Evolutionary conservation across 2,797 vertebrate species (phyloP).

Genomic region (Florisuga fusca): DNA sequence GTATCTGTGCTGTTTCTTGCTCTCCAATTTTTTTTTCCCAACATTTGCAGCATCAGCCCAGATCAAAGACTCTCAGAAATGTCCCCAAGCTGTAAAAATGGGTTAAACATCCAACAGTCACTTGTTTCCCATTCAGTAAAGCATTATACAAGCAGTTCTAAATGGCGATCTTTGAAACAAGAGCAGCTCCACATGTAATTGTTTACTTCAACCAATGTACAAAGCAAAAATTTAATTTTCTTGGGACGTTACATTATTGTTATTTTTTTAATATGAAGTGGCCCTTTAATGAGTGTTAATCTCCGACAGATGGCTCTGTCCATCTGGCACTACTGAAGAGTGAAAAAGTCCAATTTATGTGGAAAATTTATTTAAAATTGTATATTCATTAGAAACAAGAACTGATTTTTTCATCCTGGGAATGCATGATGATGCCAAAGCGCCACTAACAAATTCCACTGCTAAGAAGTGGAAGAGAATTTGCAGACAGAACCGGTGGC

Average conservation of each 20-base stretch:
- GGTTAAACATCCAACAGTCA: neutral
- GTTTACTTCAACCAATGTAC: conserved; percentile 29
- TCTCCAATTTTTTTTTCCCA: neutral
- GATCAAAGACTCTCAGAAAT: neutral
- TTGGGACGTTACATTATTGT: conserved; percentile 29
- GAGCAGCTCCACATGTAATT: conserved; percentile 34
- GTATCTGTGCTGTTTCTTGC: rapidly evolving
- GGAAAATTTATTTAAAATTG: conserved; percentile 55
- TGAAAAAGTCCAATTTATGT: conserved; percentile 38
- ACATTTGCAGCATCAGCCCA: neutral
- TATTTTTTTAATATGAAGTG: conserved; percentile 6
- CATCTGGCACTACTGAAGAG: conserved; percentile 56
- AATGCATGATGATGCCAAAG: conserved; percentile 39
- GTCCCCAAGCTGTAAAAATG: neutral
- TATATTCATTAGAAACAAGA: conserved; percentile 48
- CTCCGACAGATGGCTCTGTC: conserved; percentile 62
- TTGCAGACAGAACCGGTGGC: neutral
- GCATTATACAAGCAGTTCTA: conserved; percentile 22
- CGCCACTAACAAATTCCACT: conserved; percentile 39
- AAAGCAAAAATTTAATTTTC: conserved; percentile 25
- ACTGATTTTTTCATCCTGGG: conserved; percentile 51
- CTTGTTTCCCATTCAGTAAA: neutral
- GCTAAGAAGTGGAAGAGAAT: conserved; percentile 18
- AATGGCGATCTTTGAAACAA: conserved; percentile 24
- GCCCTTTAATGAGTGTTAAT: conserved; percentile 50